Base-by-base conservation (phyloP, 2,113 vertebrate species). In the Stictonetta naevosa region DNA sequence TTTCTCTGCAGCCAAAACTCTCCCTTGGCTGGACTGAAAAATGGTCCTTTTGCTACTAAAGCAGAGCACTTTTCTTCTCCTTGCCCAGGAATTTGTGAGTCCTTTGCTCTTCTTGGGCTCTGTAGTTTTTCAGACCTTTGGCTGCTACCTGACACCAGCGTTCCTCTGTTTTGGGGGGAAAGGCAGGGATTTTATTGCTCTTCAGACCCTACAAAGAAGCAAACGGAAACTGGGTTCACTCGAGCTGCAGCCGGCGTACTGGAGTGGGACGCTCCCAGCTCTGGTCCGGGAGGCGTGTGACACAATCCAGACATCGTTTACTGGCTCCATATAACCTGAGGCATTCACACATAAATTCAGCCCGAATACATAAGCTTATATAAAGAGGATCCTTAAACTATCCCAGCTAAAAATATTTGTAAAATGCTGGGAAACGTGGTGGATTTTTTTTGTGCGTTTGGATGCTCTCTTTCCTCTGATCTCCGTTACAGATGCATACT, bases 301-400 rank as follows among this genome's bases (percentile, higher is more conserved):
- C 94, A 95, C 8, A 89, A 75, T 67, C 96, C 96, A 97, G 95
- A 69, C 96, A 36, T 72, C 91, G n/a, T 82, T 86, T 64, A 66
- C 91, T 92, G 96, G 93, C 91, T 97, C 96, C 95, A 53, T 62
- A 20, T 40, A 95, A 95, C 96, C 96, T 95, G 74, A 87, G 93
- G 94, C 95, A 96, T 75, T 84, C 94, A 82, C 95, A 84, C 82
- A 74, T 88, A 94, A 97, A 96, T 83, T 91, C 84, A 91, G 48
- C 84, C 62, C 26, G 13, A 90, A 87, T 84, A 55, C 86, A 69
- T 52, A 34, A 94, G 84, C 78, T 96, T 86, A 69, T 62, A 52
- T 80, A 91, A 91, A 90, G 77, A 91, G 59, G 82, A 88, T 86
- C 75, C 82, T 91, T 80, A 90, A 94, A 91, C 71, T 75, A 11